Percentiles rank a stretch among this genome's conserved stretches.
phyloP scores from a whole-genome alignment of 1,140 invertebrate species.

The Drosophila mojavensis region DNA sequence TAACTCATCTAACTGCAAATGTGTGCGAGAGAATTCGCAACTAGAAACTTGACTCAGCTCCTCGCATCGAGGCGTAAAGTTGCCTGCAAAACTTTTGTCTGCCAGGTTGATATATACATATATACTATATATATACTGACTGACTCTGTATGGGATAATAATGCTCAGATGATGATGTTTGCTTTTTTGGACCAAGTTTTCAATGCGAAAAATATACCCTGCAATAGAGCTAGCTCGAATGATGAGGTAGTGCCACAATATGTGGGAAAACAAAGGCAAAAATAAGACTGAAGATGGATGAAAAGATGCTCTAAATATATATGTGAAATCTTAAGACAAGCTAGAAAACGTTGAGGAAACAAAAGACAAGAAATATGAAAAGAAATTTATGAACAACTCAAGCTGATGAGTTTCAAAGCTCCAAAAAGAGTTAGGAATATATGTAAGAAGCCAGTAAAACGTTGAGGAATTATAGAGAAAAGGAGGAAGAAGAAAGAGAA shows the following conservation, averaged over 20 bases:
- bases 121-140: neutral
- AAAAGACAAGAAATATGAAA: neutral
- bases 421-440: neutral
- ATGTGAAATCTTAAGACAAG: too few species aligned
- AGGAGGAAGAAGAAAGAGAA: neutral
- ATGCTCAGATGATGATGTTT: slow-evolving; percentile 59
- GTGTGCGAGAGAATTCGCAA: slow-evolving; percentile 17
- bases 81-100: slow-evolving; percentile 39
- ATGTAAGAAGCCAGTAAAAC: neutral
- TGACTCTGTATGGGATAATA: slow-evolving; percentile 32
- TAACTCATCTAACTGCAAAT: slow-evolving; percentile 44
- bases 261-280: too few species aligned
- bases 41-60: slow-evolving; percentile 16
- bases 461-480: neutral
- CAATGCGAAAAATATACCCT: slow-evolving; percentile 29
- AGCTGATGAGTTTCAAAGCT: neutral
- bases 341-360: neutral
- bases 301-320: neutral
- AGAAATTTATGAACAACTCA: neutral
- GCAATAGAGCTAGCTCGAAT: neutral
- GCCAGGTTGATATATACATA: slow-evolving; percentile 23
- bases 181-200: slow-evolving; percentile 27
- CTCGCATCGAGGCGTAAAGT: slow-evolving; percentile 24
- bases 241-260: neutral
- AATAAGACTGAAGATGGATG: neutral